Evolutionary conservation across 2,888 invertebrate species (phyloP), one percentile per base, ranked within the genome.

Genomic region (Pristionchus exspectatus): DNA sequence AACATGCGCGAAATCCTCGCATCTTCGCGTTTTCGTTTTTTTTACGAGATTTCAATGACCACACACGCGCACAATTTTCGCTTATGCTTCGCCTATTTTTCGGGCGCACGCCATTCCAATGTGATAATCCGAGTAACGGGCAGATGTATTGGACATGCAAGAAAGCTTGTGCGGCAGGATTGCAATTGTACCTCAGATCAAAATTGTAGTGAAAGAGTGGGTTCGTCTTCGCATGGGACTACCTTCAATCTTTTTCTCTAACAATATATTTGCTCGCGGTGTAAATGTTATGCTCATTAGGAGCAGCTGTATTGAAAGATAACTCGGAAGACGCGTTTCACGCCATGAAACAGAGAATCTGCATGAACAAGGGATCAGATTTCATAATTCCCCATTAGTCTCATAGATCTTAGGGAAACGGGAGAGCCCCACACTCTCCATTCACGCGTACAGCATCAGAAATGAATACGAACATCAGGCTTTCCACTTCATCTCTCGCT

Each of bases 381-480:
- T 50, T 50, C 44, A 50, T 50, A 9, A 50, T 50, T 50, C 27
- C 87, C 9, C 50, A 63, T 54, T n/a, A 74, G 16, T 33, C 24
- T 33, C 30, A 21, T 4, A n/a, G 33, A n/a, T 74, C 30, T 50
- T 7, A 33, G 59, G 21, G 59, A 59, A 59, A 59, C 18, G 59
- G 24, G 59, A 59, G 56, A 16, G 56, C 56, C 38, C 38, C 38
- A 50, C 21, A 5, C 24, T 59, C 4, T 24, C 18, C 7, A 59
- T 59, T 59, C 59, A 59, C 59, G 59, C 59, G 30, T 33, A 33
- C 18, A 72, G 14, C 72, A 33, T 72, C 72, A 33, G 33, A 72
- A 72, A 72, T 72, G 30, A 72, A 72, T 33, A 27, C 85, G 44
- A 85, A 56, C 33, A 56, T 85, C 85, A 38, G 33, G 54, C 50